Evolutionary conservation across 1,140 invertebrate species (phyloP).

Genomic region (Caenorhabditis remanei): DNA sequence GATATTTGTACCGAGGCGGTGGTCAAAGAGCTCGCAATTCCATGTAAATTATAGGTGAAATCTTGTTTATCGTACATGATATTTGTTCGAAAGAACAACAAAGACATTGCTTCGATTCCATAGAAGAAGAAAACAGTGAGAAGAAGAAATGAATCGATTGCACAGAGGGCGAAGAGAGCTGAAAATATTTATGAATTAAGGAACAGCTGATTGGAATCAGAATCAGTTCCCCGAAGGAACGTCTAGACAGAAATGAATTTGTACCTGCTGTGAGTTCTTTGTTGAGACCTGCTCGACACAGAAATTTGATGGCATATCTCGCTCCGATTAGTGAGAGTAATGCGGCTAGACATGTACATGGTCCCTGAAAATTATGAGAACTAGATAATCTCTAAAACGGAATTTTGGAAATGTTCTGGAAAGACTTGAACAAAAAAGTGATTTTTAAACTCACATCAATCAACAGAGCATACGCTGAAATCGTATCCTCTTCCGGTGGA

Average conservation of each 20-base stretch:
- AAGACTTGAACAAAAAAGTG: not conserved
- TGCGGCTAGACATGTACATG: constrained; percentile 62
- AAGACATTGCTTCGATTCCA: constrained; percentile 63
- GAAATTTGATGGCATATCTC: constrained; percentile 64
- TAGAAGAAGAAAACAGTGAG: constrained; percentile 66
- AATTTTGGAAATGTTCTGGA: not conserved
- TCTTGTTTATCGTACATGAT: constrained; percentile 66
- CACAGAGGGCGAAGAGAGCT: constrained; percentile 66
- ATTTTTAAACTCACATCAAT: constrained; percentile 56
- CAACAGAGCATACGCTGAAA: constrained; percentile 44
- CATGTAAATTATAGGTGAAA: constrained; percentile 56
- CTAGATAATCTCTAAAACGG: not conserved
- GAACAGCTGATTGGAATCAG: not conserved
- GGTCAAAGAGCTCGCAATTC: constrained; percentile 57
- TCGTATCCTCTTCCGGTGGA: constrained; percentile 38
- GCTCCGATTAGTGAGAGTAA: constrained; percentile 64
- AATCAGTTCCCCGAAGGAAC: not conserved
- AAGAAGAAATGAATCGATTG: constrained; percentile 64
- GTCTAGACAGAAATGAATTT: not conserved
- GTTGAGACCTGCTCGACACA: constrained; percentile 65
- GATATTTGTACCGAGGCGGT: constrained; percentile 56
- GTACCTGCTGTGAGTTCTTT: constrained; percentile 65
- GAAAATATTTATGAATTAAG: constrained; percentile 28
- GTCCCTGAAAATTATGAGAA: constrained; percentile 58
- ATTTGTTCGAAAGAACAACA: constrained; percentile 61